Base-by-base conservation (phyloP, 2,888 invertebrate genomes). In the Hyles lineata region DNA sequence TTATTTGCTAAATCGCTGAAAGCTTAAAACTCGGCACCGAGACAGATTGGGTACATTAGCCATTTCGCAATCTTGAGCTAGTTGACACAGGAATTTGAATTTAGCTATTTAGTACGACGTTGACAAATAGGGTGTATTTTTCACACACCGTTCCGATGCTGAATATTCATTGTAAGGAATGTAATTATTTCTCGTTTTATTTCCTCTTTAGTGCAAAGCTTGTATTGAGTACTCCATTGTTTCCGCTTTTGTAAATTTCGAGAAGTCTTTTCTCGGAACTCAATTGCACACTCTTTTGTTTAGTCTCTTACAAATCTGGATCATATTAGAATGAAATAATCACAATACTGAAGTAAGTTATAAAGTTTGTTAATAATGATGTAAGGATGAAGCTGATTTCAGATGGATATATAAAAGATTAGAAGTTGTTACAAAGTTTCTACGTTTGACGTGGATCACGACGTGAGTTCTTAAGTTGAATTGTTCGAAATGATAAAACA, bases 31-130 rank as follows among this genome's bases (percentile, higher is more conserved):
- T 79, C 76, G 73, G 11, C 1, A 23, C 61, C 21, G 67, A 73
- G 60, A 77, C 69, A 77, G 74, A 82, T 82, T 77, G 50, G 78
- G 82, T 77, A 79, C 72, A 73, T 77, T 77, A 76, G 72, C 72
- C 75, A 76, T 79, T 79, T 79, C 75, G 76, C 72, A 76, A 73
- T 74, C 75, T 77, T 74, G 76, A 74, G 70, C 43, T 70, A 75
- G 70, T 72, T 73, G 75, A 74, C 73, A 52, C 60, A 43, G 63
- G 72, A 73, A 73, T 75, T 74, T 58, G 58, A 58, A 71, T 71
- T 71, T 71, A 50, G 71, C 61, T 62, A 67, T 58, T 69, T 69
- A 69, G 67, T 43, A 32, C 32, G 43, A 69, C 72, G 50, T 61
- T 70, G 70, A 71, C n/a, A 35, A 61, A 71, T 71, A 50, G 25